Base-by-base conservation (phyloP, 2,113 vertebrate genomes). In the Cryptoleucopteryx plumbea region DNA sequence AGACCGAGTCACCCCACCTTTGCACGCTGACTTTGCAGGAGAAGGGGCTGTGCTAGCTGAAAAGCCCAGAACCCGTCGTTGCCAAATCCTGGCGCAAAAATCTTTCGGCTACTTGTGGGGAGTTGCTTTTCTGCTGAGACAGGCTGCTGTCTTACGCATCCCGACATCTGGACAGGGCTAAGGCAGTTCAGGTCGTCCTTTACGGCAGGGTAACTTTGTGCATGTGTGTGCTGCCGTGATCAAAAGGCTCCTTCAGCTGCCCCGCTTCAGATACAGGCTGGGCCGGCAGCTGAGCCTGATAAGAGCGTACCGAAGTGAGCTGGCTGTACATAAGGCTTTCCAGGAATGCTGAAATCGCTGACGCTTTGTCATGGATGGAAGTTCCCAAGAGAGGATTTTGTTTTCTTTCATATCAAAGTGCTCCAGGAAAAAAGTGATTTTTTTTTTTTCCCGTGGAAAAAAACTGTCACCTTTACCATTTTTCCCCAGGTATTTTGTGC, bases 261-360 rank as follows among this genome's bases (percentile, higher is more conserved):
- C 29, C 26, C 19, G 10, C 34, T 53, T 88, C 42, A 94, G 53
- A 77, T 38, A 7, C 34, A 36, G 86, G 66, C 71, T 62, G 87
- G 86, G 77, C 71, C 32, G 27, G 77, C 67, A 74, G 62, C 67
- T 70, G 66, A 74, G 32, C 34, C 75, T 86, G 93, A 86, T 95
- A 93, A 87, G 58, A 82, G 45, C 6, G 1, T 12, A 40, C 52
- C 56, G 56, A 90, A 84, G 77, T 31, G 56, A 68, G 36, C 38
- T 72, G 2, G 3, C n/a, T 48, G 40, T 59, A 89, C 15, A 2
- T 59, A 82, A 48, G 23, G 27, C 53, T 97, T 96, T 93, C 50
- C 86, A 90, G 83, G 82, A 95, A 93, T 42, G 42, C 74, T 83
- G 86, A 92, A 97, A 61, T 88, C 5, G 3, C 47, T 90, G 90